Percentiles rank a stretch among this genome's conserved stretches.
Conservation (phyloP, 2,888 invertebrate species). For the Ceriagrion tenellum region DNA sequence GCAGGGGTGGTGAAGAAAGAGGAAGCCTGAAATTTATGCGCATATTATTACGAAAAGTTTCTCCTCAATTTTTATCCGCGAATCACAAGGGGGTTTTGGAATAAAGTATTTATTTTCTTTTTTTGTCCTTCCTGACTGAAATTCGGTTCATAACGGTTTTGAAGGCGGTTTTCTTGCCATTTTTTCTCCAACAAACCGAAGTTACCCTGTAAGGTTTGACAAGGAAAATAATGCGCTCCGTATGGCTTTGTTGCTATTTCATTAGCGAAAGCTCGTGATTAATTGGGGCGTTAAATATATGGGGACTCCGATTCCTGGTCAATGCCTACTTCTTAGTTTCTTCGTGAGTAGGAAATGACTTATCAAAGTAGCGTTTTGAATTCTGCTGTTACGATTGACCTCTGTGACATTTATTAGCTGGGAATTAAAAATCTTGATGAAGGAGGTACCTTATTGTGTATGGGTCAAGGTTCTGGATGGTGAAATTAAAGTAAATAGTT, state of each 20-base stretch:
- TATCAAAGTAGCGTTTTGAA: too few relatives aligned
- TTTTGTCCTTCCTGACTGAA: constrained; percentile 30
- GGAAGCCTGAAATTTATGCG: constrained; percentile 54
- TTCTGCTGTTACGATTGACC: too few relatives aligned
- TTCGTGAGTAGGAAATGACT: too few relatives aligned
- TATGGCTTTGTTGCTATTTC: not conserved
- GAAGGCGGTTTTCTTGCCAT: constrained; percentile 3
- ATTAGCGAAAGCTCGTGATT: not conserved
- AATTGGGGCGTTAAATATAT: not conserved
- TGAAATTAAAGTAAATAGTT: too few relatives aligned
- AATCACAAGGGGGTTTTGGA: constrained; percentile 42
- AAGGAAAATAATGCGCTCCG: not conserved
- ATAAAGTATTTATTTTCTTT: constrained; percentile 38
- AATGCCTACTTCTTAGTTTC: too few relatives aligned
- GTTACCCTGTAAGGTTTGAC: not conserved
- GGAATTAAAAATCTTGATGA: too few relatives aligned
- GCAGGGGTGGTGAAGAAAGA: not conserved
- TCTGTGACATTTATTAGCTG: too few relatives aligned
- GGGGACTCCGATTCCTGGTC: not conserved
- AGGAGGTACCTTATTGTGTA: too few relatives aligned
- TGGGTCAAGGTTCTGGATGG: too few relatives aligned
- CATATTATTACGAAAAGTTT: constrained; percentile 67
- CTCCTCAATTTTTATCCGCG: constrained; percentile 57
- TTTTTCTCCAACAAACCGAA: not conserved
- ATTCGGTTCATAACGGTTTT: constrained; percentile 46